Conservation (phyloP, 2,113 vertebrate genomes). For the Alouatta palliata region DNA sequence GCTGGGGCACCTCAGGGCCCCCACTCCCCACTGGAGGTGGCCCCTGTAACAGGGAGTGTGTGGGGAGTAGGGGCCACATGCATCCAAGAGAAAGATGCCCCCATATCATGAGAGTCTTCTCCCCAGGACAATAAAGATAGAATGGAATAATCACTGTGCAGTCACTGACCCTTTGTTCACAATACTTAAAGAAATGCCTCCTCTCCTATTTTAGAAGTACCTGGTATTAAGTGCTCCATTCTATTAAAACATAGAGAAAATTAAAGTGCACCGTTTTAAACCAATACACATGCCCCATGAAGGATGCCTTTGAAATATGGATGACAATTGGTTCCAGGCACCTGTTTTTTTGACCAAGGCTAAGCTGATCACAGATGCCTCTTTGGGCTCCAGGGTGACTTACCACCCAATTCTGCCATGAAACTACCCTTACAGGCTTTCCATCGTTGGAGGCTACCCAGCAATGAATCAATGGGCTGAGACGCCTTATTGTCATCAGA, state of each 20-base stretch:
- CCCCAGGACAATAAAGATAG: too few species aligned
- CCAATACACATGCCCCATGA: neutral
- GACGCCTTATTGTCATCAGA: neutral
- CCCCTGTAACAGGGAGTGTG: too few species aligned
- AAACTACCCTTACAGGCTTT: neutral
- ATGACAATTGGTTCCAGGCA: neutral
- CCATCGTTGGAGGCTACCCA: neutral
- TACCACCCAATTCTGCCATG: neutral
- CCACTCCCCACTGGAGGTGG: neutral
- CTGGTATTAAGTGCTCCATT: neutral
- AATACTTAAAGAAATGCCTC: neutral
- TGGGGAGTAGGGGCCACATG: neutral
- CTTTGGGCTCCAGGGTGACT: neutral
- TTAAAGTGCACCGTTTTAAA: neutral
- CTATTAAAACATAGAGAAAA: neutral
- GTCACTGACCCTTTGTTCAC: neutral
- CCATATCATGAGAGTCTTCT: neutral
- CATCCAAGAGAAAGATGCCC: neutral
- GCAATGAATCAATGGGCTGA: neutral
- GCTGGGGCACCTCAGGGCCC: neutral
- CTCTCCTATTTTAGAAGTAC: neutral
- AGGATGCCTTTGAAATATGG: neutral
- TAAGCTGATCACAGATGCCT: neutral
- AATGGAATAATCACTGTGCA: neutral
- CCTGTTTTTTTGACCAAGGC: neutral